Conservation (phyloP, 1,140 invertebrate species). For the Bombus cullumanus region DNA sequence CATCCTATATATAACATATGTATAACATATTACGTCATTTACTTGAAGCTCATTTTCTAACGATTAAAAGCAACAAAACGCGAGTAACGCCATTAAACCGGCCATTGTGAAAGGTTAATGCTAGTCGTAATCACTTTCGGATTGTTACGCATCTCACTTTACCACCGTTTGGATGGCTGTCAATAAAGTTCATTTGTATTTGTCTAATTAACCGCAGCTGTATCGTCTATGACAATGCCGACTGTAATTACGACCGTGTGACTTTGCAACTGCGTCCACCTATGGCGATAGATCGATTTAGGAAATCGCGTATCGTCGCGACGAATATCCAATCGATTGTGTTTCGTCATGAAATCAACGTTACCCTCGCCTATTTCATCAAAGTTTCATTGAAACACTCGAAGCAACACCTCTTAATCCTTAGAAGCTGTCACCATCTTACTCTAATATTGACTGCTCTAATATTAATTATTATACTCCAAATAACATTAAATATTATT, state of each 20-base stretch:
- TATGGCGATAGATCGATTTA: conserved; percentile 1
- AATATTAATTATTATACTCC: too few relatives aligned
- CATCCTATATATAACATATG: too few relatives aligned
- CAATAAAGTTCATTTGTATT: conserved; percentile 64
- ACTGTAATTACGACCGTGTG: conserved; percentile 39
- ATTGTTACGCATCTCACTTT: conserved; percentile 46
- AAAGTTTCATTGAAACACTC: not conserved
- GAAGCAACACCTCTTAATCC: not conserved
- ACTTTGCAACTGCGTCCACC: conserved; percentile 29
- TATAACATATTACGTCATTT: not conserved
- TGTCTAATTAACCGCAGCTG: conserved; percentile 60
- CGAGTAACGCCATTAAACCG: conserved; percentile 49
- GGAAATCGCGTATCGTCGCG: not conserved
- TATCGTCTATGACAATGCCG: conserved; percentile 46
- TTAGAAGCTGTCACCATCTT: not conserved
- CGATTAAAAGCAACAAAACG: conserved; percentile 39
- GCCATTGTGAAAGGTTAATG: conserved; percentile 60
- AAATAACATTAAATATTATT: too few relatives aligned
- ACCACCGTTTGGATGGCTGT: not conserved
- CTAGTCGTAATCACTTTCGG: conserved; percentile 57
- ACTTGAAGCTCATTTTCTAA: conserved; percentile 16
- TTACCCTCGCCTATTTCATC: not conserved
- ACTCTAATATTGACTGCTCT: too few relatives aligned
- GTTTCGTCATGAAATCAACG: not conserved
- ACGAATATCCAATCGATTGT: not conserved